Conservation (phyloP, 2,113 vertebrate species). For the Trachemys scripta region DNA sequence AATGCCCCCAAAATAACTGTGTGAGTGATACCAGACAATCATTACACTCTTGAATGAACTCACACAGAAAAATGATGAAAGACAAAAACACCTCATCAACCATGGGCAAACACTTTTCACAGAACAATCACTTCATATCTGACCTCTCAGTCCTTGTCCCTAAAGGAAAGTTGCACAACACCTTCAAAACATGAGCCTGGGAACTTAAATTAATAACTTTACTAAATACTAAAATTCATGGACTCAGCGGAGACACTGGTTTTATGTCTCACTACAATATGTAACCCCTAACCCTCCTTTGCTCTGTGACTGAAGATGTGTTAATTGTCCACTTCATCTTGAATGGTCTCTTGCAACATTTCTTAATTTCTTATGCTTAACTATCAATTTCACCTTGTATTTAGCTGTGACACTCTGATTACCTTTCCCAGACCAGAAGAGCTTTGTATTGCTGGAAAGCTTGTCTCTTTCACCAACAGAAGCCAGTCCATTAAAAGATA, state of each 20-base stretch:
- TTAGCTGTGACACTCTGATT: neutral
- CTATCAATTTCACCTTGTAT: neutral
- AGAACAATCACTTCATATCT: neutral
- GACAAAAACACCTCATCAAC: neutral
- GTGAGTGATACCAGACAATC: neutral
- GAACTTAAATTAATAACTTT: neutral
- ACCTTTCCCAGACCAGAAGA: neutral
- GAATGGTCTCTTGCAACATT: neutral
- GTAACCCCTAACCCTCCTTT: neutral
- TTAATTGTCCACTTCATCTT: neutral
- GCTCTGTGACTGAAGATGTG: neutral
- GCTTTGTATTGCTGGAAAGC: neutral
- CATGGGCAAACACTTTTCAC: neutral
- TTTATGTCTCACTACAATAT: neutral
- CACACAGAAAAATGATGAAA: neutral
- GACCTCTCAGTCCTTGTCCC: neutral
- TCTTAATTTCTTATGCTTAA: neutral
- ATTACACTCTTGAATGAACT: neutral
- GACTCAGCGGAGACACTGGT: neutral
- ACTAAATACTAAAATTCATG: neutral
- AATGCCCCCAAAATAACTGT: neutral
- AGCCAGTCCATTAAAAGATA: neutral
- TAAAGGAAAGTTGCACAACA: neutral
- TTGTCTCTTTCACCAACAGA: neutral
- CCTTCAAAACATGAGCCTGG: neutral